Evolutionary conservation across 30 jellyfish, hydroid and myxozoan genomes (phyloP).

Genomic region (Aurelia sp.): DNA sequence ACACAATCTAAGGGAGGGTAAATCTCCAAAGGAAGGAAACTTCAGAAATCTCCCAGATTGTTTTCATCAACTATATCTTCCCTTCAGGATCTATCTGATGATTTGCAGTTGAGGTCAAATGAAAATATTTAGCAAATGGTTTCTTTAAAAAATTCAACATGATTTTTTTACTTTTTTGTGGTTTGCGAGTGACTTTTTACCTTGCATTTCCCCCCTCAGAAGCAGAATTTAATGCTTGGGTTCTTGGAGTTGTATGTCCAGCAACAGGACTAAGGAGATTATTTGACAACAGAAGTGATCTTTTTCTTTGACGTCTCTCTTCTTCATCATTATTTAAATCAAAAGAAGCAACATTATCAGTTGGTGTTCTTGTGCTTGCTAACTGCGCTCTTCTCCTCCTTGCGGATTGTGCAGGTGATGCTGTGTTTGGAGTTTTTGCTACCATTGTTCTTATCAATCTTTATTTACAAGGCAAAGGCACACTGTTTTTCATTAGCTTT

Average conservation of each 20-base stretch:
- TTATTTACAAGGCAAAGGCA: background rate
- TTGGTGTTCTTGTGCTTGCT: conserved; percentile 40
- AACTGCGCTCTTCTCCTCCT: conserved; percentile 57
- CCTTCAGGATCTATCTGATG: background rate
- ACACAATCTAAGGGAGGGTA: too few relatives aligned
- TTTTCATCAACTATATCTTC: background rate
- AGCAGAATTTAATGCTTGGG: conserved; percentile 3
- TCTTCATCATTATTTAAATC: conserved; percentile 85
- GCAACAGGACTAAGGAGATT: conserved; percentile 90
- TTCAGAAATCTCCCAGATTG: too few relatives aligned
- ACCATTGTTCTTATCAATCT: conserved; percentile 11
- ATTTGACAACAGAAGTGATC: conserved; percentile 77
- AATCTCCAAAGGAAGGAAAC: too few relatives aligned
- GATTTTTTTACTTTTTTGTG: background rate
- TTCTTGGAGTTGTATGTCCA: conserved; percentile 76
- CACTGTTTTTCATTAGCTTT: too few relatives aligned
- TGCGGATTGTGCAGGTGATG: conserved; percentile 11
- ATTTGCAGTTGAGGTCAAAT: too few relatives aligned
- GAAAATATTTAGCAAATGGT: too few relatives aligned
- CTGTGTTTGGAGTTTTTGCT: conserved; percentile 21
- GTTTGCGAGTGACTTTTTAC: background rate
- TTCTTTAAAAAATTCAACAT: too few relatives aligned
- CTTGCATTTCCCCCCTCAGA: conserved; percentile 35
- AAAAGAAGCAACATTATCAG: conserved; percentile 33
- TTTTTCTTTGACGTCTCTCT: conserved; percentile 82